Base-by-base conservation (phyloP, 2,797 vertebrate species). In the Anomalospiza imberbis region DNA sequence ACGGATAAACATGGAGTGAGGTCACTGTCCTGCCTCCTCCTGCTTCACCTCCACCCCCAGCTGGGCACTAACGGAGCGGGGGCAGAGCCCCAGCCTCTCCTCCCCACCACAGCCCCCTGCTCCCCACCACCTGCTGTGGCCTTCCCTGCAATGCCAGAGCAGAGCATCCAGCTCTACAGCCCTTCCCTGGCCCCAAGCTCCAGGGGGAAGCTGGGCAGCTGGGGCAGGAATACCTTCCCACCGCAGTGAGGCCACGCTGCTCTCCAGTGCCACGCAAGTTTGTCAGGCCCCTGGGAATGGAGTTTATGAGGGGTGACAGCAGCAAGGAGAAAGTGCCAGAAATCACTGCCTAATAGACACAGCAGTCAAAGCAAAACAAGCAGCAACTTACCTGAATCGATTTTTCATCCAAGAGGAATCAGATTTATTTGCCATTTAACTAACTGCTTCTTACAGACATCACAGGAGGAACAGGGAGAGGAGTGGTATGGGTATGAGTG, bases 361-460 rank as follows among this genome's bases (percentile, higher is more conserved):
- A 8, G 82, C 42, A 90, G 58, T 71, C 90, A 92, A 54, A 79
- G 87, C 79, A 83, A 92, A 96, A 88, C 78, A 95, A 91, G 81
- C 65, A 36, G 77, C 82, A 82, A 82, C 82, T 65, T 31, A 89
- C 29, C 73, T 0, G 42, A 61, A 44, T 79, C 7, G 0, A 50
- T 89, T 89, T 92, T 86, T 89, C 82, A 76, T 58, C 79, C 65
- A 44, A 61, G 72, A 76, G 44, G 47, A 68, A 71, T 42, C 36
- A 53, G 80, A 88, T 92, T 96, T 91, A 93, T 88, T 79, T 89
- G 50, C 76, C 53, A 28, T 77, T 91, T 95, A 86, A 95, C 55
- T 72, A 79, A 81, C 78, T 40, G 57, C 68, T 80, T 74, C 65
- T 88, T 47, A 78, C 62, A 86, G 54, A 42, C 25, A 54, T 44